Percentiles rank a stretch among this genome's conserved stretches.
phyloP scores from a whole-genome alignment of 2,113 vertebrate species.

The Lonchura striata region DNA sequence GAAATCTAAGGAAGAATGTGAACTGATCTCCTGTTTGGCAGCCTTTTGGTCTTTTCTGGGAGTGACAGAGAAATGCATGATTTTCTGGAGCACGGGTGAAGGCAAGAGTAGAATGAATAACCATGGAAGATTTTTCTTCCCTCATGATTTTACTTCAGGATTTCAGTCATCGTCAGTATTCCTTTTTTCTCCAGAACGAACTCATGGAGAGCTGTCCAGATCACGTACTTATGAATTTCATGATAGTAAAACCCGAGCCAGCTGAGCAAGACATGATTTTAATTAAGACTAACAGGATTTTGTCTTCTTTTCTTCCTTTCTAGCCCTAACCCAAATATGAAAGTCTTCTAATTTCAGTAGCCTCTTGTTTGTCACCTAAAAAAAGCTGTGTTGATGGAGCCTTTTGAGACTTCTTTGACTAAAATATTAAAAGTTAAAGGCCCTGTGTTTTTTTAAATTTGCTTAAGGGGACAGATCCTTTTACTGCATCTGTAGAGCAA shows the following conservation, averaged over 20 bases:
- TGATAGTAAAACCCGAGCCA: neutral
- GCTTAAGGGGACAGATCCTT: neutral
- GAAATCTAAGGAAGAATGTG: neutral
- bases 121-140: neutral
- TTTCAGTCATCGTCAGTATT: neutral
- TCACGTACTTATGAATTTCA: neutral
- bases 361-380: neutral
- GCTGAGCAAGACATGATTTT: neutral
- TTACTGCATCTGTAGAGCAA: neutral
- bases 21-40: neutral
- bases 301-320: neutral
- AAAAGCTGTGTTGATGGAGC: neutral
- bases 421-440: neutral
- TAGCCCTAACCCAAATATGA: neutral
- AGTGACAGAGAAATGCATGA: neutral
- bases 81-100: neutral
- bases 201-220: constrained; percentile 25
- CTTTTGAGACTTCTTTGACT: neutral
- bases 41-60: neutral
- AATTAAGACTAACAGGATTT: constrained; percentile 12
- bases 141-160: neutral
- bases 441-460: neutral
- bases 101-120: neutral
- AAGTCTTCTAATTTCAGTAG: neutral
- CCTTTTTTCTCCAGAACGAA: constrained; percentile 2